phyloP scores from a whole-genome alignment of 2,113 vertebrate genomes.

The Tragulus kanchil region DNA sequence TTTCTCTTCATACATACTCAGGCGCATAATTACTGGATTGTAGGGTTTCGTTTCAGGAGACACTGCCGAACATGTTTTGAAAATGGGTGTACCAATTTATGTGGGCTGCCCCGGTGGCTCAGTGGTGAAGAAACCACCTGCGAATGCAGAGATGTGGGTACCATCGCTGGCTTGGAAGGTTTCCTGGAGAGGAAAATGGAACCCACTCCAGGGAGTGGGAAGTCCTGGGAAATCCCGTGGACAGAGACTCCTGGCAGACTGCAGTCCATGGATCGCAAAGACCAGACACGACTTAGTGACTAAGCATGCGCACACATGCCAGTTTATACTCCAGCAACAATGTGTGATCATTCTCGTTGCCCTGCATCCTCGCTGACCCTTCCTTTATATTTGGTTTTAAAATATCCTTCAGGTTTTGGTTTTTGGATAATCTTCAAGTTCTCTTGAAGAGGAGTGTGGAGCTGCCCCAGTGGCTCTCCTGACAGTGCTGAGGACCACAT shows the following conservation, averaged over 20 bases:
- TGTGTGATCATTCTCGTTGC: neutral
- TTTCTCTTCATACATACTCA: neutral
- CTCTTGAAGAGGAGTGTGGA: neutral
- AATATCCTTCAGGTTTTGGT: neutral
- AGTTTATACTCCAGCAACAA: neutral
- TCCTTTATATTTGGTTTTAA: neutral
- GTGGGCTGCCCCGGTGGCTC: neutral
- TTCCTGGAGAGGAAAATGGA: neutral
- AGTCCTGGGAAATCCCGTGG: neutral
- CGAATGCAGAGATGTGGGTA: neutral
- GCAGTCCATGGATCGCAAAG: neutral
- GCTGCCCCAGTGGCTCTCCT: neutral
- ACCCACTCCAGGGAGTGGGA: neutral
- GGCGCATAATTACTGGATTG: neutral
- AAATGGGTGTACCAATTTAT: neutral
- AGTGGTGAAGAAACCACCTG: neutral
- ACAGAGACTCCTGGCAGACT: fast-evolving
- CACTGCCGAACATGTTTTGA: neutral
- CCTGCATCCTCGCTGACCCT: neutral
- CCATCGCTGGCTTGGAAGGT: neutral
- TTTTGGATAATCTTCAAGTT: neutral
- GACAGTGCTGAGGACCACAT: neutral
- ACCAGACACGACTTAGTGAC: neutral
- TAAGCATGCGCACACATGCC: neutral
- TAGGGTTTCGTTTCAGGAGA: neutral